Conservation (phyloP, 2,113 vertebrate genomes). For the Melanocharis versteri region DNA sequence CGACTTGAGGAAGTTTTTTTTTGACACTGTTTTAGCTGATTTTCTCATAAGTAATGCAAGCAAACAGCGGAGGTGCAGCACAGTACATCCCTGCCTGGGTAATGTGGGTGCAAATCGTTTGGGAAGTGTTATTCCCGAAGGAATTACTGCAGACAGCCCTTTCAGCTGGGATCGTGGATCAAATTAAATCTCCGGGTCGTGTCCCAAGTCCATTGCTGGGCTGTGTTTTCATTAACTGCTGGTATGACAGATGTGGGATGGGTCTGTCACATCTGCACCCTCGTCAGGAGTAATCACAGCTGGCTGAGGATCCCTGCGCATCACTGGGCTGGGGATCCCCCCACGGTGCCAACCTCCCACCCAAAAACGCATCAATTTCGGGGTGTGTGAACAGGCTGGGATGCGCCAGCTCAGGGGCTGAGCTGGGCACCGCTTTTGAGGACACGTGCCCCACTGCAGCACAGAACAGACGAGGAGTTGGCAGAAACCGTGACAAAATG, state of each 20-base stretch:
- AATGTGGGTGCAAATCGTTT: not conserved
- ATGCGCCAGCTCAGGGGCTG: not conserved
- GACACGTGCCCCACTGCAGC: not conserved
- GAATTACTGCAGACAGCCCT: not conserved
- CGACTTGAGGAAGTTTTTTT: slow-evolving; percentile 13
- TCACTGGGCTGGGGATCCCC: not conserved
- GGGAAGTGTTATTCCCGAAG: not conserved
- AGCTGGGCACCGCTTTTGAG: not conserved
- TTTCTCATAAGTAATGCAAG: not conserved
- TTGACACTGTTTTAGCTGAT: not conserved
- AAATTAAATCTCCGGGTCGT: not conserved
- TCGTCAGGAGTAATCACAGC: not conserved
- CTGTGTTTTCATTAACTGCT: not conserved
- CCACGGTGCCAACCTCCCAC: not conserved
- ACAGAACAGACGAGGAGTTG: not conserved
- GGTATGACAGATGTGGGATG: not conserved
- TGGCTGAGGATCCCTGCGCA: not conserved
- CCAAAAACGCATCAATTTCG: not conserved
- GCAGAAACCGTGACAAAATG: not conserved
- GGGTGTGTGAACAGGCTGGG: not conserved
- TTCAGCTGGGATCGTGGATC: not conserved
- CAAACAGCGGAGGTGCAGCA: not conserved
- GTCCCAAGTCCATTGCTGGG: not conserved
- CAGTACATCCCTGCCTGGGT: not conserved
- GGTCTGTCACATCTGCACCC: not conserved